Conservation (phyloP, 1,140 invertebrate genomes). For the Bombus consobrinus region DNA sequence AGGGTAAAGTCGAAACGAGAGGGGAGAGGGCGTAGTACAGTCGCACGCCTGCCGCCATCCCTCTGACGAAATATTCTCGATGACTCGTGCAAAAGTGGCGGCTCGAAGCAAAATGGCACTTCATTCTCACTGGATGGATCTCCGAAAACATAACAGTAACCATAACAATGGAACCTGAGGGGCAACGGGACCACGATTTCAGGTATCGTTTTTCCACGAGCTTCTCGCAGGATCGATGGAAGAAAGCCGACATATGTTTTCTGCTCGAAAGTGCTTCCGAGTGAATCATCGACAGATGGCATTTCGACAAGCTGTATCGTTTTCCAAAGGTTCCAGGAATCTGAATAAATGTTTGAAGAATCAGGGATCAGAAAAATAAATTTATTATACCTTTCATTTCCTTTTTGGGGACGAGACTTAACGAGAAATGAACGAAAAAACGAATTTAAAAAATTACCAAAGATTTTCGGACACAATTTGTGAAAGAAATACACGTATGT, state of each 20-base stretch:
- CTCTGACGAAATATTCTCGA: constrained; percentile 66
- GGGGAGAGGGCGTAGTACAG: not conserved
- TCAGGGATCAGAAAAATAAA: not conserved
- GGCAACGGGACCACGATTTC: constrained; percentile 52
- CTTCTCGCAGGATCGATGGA: not conserved
- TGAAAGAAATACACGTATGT: not conserved
- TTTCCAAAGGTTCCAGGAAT: not conserved
- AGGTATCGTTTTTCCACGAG: constrained; percentile 54
- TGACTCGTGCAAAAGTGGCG: constrained; percentile 63
- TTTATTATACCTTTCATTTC: not conserved
- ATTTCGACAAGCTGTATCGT: not conserved
- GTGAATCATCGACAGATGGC: constrained; percentile 22
- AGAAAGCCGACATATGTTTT: not conserved
- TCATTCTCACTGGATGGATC: constrained; percentile 62
- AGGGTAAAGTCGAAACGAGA: not conserved
- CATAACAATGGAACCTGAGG: constrained; percentile 60
- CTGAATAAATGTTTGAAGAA: not conserved
- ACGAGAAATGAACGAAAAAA: not conserved
- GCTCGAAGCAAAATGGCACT: constrained; percentile 58
- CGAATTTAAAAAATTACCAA: not conserved
- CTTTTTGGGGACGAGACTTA: not conserved
- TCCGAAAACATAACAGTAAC: constrained; percentile 61
- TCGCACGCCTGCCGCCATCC: constrained; percentile 19
- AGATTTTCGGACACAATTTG: too few relatives aligned
- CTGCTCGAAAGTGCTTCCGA: not conserved